Evolutionary conservation across 2,113 vertebrate species (phyloP).

Genomic region (Progne subis): DNA sequence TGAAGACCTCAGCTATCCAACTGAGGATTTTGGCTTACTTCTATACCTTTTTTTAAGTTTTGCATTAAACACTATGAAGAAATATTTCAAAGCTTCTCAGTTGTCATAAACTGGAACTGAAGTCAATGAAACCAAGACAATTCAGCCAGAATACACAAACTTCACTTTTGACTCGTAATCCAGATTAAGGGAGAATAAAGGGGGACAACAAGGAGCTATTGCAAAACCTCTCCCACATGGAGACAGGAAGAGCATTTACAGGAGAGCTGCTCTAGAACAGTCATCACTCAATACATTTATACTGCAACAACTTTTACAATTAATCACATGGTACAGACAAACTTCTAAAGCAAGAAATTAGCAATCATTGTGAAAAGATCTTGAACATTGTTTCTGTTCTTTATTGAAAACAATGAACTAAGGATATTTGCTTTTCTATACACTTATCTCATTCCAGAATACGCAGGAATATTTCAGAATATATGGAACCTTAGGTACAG

Average conservation of each 20-base stretch:
- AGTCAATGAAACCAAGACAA: not conserved
- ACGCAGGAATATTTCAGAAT: not conserved
- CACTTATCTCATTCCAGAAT: not conserved
- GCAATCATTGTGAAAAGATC: not conserved
- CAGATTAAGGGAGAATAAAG: not conserved
- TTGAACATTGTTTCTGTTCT: not conserved
- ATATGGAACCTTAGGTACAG: not conserved
- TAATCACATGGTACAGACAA: not conserved
- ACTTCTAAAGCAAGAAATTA: not conserved
- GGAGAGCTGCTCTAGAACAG: not conserved
- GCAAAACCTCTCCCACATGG: not conserved
- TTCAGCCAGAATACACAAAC: not conserved
- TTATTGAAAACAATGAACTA: not conserved
- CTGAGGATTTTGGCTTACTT: not conserved
- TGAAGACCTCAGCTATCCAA: not conserved
- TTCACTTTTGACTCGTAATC: not conserved
- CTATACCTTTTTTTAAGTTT: not conserved
- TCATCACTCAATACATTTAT: not conserved
- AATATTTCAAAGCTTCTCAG: not conserved
- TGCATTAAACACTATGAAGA: not conserved
- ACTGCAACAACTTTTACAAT: not conserved
- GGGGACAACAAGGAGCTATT: not conserved
- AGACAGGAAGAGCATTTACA: not conserved
- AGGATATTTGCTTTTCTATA: not conserved
- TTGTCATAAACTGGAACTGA: not conserved